Percentiles rank a stretch among this genome's conserved stretches.
phyloP scores from a whole-genome alignment of 2,888 invertebrate species.

The Neoaliturus tenellus region DNA sequence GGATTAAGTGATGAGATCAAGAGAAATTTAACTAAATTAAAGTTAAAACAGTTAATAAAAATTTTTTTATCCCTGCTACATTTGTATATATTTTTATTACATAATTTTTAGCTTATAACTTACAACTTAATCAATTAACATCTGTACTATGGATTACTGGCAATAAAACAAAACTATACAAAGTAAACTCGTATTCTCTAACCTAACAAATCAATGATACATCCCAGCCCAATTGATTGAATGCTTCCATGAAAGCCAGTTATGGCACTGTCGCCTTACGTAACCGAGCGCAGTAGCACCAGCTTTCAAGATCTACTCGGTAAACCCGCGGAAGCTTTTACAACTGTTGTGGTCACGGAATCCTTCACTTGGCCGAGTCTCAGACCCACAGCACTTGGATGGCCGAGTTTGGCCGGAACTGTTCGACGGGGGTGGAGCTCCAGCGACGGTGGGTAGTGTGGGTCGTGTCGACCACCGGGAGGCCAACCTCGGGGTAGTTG shows the following conservation, averaged over 20 bases:
- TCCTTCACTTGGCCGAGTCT: background rate
- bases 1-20: background rate
- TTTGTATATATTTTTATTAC: too few relatives aligned
- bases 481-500: slow-evolving; percentile 66
- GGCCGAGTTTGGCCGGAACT: slow-evolving; percentile 51
- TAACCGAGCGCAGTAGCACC: slow-evolving; percentile 13
- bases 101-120: too few relatives aligned
- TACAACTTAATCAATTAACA: too few relatives aligned
- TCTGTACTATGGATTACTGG: background rate
- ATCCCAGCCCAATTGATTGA: slow-evolving; percentile 25
- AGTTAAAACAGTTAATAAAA: background rate
- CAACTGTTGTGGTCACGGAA: background rate
- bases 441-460: slow-evolving; percentile 63
- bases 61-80: too few relatives aligned
- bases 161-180: background rate
- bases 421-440: slow-evolving; percentile 65
- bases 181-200: background rate
- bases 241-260: slow-evolving; percentile 26
- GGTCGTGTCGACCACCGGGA: slow-evolving; percentile 65
- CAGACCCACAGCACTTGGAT: slow-evolving; percentile 66
- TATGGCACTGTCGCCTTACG: slow-evolving; percentile 36
- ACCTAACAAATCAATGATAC: background rate
- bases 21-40: background rate
- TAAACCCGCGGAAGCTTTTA: slow-evolving; percentile 49
- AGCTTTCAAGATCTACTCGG: background rate